phyloP scores from a whole-genome alignment of 1,140 invertebrate species.

The Drosophila albomicans region DNA sequence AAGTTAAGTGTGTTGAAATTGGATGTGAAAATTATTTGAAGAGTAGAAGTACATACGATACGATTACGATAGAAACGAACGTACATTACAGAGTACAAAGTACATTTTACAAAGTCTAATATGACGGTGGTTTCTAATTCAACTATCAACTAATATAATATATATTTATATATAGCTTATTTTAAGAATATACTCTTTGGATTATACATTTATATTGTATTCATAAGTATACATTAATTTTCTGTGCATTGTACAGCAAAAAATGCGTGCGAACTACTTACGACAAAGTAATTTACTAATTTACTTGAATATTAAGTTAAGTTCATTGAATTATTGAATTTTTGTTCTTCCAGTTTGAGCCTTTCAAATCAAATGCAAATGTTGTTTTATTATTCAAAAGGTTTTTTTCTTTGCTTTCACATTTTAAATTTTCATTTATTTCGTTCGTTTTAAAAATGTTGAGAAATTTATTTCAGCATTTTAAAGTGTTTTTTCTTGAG shows the following conservation, averaged over 20 bases:
- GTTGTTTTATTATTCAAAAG: constrained; percentile 29
- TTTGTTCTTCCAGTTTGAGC: constrained; percentile 6
- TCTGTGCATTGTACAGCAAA: constrained; percentile 64
- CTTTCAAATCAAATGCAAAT: constrained; percentile 47
- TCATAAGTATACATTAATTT: constrained; percentile 32
- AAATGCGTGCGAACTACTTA: constrained; percentile 66
- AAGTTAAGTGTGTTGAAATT: constrained; percentile 24
- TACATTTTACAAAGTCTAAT: constrained; percentile 80
- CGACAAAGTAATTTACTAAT: constrained; percentile 34
- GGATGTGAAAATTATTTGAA: constrained; percentile 43
- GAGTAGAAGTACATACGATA: constrained; percentile 23
- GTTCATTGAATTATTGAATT: constrained; percentile 20
- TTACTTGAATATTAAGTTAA: constrained; percentile 16
- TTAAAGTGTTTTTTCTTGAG: constrained; percentile 31
- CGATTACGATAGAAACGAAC: constrained; percentile 40
- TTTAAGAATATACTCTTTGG: constrained; percentile 5
- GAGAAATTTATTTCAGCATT: constrained; percentile 60
- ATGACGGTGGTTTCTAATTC: constrained; percentile 82
- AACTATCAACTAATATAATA: constrained; percentile 71
- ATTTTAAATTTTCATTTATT: constrained; percentile 69
- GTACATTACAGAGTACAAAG: constrained; percentile 51
- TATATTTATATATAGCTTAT: constrained; percentile 29
- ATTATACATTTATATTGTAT: constrained; percentile 11
- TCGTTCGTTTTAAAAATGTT: constrained; percentile 67
- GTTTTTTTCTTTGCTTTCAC: constrained; percentile 63